A percentile compares a stretch with the other conserved stretches of the same genome.
Evolutionary conservation across 35 echinoderm and acorn worm species (phyloP).

Genomic region (Hemicentrotus pulcherrimus): DNA sequence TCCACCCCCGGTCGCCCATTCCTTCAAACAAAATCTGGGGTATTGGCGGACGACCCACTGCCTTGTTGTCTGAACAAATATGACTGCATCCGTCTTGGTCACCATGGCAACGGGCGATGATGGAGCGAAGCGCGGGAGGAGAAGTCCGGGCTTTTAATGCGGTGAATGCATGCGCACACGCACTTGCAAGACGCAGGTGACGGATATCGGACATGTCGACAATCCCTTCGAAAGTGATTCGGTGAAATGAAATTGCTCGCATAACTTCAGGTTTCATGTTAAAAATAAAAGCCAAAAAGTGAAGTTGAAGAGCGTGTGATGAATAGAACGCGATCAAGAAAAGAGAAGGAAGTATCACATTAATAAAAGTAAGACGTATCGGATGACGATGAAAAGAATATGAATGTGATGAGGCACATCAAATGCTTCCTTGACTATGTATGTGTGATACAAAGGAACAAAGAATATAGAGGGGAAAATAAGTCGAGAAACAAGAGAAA

Average conservation of each 20-base stretch:
- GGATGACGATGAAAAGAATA: background rate
- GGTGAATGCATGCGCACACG: background rate
- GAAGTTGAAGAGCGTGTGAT: too few species aligned
- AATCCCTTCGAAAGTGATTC: background rate
- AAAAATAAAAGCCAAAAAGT: background rate
- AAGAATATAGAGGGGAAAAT: too few species aligned
- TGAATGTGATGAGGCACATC: background rate
- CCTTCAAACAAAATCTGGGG: background rate
- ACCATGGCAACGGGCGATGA: background rate
- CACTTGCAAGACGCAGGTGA: background rate
- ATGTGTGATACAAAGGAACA: too few species aligned
- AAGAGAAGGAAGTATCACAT: background rate
- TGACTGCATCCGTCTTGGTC: background rate
- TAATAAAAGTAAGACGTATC: background rate
- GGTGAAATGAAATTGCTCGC: background rate
- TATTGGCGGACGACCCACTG: background rate
- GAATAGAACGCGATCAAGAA: too few species aligned
- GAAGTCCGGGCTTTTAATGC: background rate
- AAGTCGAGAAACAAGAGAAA: too few species aligned
- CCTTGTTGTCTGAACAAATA: slow-evolving; percentile 46
- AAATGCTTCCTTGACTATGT: too few species aligned
- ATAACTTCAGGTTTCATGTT: background rate
- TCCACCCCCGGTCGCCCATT: background rate
- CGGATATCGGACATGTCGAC: background rate
- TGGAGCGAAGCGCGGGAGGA: background rate